phyloP scores from a whole-genome alignment of 1,140 invertebrate species.

The Temnothorax nylanderi region DNA sequence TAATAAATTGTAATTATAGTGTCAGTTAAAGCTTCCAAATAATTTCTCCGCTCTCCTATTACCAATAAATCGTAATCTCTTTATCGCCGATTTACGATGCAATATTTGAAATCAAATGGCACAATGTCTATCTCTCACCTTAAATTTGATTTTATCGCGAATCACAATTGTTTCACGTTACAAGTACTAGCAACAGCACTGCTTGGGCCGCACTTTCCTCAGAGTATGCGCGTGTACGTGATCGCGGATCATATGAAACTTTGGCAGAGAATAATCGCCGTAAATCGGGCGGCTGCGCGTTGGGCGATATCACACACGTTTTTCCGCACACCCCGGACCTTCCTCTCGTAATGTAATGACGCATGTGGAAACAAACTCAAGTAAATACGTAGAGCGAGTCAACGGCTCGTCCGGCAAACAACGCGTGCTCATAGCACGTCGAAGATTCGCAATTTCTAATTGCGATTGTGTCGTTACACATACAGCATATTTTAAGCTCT shows the following conservation, averaged over 20 bases:
- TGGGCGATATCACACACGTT: not conserved
- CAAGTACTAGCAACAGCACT: not conserved
- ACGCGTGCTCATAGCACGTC: not conserved
- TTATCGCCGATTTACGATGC: not conserved
- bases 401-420: not conserved
- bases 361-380: not conserved
- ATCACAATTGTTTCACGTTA: not conserved
- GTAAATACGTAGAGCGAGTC: not conserved
- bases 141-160: not conserved
- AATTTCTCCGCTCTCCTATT: not conserved
- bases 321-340: slow-evolving; percentile 37
- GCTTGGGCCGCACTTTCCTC: not conserved
- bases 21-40: not conserved
- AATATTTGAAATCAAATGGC: not conserved
- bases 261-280: not conserved
- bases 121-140: not conserved
- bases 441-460: not conserved
- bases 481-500: not conserved
- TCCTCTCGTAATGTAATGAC: slow-evolving; percentile 7
- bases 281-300: slow-evolving; percentile 40
- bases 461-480: not conserved
- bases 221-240: not conserved
- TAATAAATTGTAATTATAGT: not conserved
- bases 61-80: not conserved
- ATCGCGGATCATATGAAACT: slow-evolving; percentile 29